These are phyloP conservation scores for Thereuonema tuberculata DNA, from an alignment of 1,140 invertebrate species.

Conservation along the genomic window DNA sequence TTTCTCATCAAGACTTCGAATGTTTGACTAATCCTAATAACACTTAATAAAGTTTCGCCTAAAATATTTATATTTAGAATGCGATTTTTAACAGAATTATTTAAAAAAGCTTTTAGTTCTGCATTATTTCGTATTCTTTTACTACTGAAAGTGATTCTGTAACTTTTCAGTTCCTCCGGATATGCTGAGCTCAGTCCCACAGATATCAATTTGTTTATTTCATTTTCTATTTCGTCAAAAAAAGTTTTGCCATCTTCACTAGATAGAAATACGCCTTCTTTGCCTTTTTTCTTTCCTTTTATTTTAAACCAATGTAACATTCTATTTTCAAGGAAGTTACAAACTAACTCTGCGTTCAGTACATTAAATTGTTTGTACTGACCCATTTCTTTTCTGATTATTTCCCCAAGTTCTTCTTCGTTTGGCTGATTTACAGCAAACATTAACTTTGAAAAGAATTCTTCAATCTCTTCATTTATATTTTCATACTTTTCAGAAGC, in stretches of 20 bases:
- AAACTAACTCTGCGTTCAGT: not conserved
- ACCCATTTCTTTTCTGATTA: not conserved
- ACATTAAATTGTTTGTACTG: not conserved
- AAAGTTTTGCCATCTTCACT: not conserved
- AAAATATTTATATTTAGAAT: not conserved
- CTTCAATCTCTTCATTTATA: not conserved
- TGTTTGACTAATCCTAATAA: too few species aligned
- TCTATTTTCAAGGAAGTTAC: not conserved
- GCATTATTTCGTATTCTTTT: not conserved
- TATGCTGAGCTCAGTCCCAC: not conserved
- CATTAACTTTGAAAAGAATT: not conserved
- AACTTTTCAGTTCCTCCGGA: not conserved
- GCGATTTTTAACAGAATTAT: not conserved
- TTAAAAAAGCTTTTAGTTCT: not conserved
- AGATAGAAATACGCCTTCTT: not conserved
- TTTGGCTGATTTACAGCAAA: not conserved
- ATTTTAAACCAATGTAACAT: not conserved
- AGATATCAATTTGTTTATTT: not conserved
- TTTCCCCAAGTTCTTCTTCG: not conserved
- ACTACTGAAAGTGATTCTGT: not conserved
- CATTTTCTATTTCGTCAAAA: not conserved
- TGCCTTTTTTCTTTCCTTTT: too few species aligned
- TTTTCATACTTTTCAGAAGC: not conserved
- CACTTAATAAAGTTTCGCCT: too few species aligned
- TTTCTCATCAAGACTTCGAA: too few species aligned